A percentile compares a stretch with the other conserved stretches of the same genome.
Evolutionary conservation across 1,140 invertebrate species (phyloP).

Genomic region (Brachionus plicatilis): DNA sequence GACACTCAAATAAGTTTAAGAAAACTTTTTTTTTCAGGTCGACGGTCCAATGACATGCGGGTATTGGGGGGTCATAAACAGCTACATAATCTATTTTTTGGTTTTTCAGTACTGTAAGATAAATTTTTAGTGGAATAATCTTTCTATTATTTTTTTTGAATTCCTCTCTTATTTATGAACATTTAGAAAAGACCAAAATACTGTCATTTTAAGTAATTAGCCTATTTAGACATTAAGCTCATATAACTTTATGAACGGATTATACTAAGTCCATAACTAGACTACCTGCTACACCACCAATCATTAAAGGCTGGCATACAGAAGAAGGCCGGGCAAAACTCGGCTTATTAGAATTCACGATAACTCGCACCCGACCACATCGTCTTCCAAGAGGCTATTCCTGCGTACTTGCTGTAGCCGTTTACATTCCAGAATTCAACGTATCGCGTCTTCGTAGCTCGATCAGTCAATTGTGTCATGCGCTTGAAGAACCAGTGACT

Average conservation of each 20-base stretch:
- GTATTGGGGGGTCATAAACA: background rate
- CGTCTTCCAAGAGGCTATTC: too few species aligned
- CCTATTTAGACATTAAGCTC: background rate
- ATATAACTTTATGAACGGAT: background rate
- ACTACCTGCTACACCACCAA: too few species aligned
- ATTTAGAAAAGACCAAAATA: background rate
- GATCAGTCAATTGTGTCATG: too few species aligned
- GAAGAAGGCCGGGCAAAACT: too few species aligned
- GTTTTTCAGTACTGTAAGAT: background rate
- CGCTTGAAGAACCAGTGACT: too few species aligned
- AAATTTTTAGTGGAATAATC: background rate
- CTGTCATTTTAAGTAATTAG: constrained; percentile 9
- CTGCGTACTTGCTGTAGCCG: too few species aligned
- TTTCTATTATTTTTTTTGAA: background rate
- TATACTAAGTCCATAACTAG: too few species aligned
- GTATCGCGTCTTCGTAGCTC: too few species aligned
- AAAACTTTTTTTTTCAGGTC: background rate
- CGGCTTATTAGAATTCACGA: too few species aligned
- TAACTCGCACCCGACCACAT: too few species aligned
- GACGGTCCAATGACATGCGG: background rate
- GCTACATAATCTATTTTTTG: background rate
- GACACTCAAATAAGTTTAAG: background rate
- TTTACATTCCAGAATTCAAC: too few species aligned
- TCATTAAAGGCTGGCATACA: too few species aligned
- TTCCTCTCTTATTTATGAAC: background rate